Evolutionary conservation across 2,113 vertebrate species (phyloP).

Genomic region (Marmota monax): DNA sequence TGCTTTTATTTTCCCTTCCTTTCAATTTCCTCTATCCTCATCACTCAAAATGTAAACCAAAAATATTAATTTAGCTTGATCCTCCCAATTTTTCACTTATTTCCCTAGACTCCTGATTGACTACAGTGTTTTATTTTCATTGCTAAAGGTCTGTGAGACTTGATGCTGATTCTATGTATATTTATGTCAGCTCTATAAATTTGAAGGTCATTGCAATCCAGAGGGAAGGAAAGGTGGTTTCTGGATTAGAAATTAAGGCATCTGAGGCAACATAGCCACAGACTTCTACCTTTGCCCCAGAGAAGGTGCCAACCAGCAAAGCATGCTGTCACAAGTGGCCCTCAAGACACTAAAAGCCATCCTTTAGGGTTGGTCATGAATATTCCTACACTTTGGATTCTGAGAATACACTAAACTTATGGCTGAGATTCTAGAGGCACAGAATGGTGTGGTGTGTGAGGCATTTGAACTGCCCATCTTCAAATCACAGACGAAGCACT

Average conservation of each 20-base stretch:
- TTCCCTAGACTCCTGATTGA: background rate
- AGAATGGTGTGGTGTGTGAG: background rate
- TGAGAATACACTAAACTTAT: background rate
- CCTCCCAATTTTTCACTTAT: background rate
- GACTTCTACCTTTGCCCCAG: background rate
- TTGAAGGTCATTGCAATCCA: background rate
- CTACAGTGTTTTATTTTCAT: background rate
- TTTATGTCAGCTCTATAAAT: background rate
- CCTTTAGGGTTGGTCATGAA: background rate
- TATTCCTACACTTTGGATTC: background rate
- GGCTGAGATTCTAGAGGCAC: background rate
- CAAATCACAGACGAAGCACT: background rate
- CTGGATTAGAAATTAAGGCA: background rate
- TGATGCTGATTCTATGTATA: background rate
- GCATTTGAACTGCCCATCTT: background rate
- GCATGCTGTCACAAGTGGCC: background rate
- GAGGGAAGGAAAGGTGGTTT: background rate
- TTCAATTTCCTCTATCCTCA: background rate
- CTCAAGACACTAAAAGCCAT: background rate
- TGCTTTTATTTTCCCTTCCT: too few species aligned
- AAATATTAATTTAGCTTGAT: constrained; percentile 3
- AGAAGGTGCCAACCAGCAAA: background rate
- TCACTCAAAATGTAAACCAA: background rate
- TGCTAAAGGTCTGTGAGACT: background rate
- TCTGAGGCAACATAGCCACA: background rate